Evolutionary conservation across 92 coral and sea anemone genomes (phyloP), one percentile per base, ranked within the genome.

Genomic region (Porites lobata): DNA sequence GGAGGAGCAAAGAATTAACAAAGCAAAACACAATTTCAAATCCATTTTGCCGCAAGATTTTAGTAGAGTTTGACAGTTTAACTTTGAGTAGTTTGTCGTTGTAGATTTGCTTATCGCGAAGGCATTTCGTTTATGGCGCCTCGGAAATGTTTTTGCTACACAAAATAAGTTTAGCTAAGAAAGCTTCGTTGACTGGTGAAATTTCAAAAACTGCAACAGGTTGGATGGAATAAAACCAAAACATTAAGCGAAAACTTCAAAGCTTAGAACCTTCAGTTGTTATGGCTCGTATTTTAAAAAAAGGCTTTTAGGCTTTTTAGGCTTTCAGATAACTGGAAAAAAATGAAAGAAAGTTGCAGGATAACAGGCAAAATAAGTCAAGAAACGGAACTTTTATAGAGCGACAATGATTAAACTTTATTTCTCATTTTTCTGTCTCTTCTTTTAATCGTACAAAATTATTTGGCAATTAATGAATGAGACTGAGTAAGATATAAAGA

Each of bases 91-190:
- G 15, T 9, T 82, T 24, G 8, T 50, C 4, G 32, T 2, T 50
- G 59, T 50, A 58, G 62, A 83, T 83, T 84, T 51, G 80, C 87
- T 84, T 84, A 84, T 84, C 87, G 50, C 80, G 61, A 73, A 73
- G 87, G 87, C 72, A 84, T 82, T 19, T 82, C 77, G 32, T 70
- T 66, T 69, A 57, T 63, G 7, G 7, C 53, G 29, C 7, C 53
- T 76, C 57, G 24, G 61, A 73, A 47, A 24, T 62, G 80, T 72
- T 32, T 74, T 84, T 63, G 63, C 66, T 72, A 83, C 21, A 59
- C 11, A 13, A 43, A 38, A 43, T 4, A 59, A 47, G 74, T 14
- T 73, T 50, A 24, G 43, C 9, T 29, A 7, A 53, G 22, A 11
- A 54, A 19, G 43, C 29, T 20, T 21, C 52, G 7, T 8, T 24